Base-by-base conservation (phyloP, 2,888 invertebrate genomes). In the Drosophila trichaetosa region DNA sequence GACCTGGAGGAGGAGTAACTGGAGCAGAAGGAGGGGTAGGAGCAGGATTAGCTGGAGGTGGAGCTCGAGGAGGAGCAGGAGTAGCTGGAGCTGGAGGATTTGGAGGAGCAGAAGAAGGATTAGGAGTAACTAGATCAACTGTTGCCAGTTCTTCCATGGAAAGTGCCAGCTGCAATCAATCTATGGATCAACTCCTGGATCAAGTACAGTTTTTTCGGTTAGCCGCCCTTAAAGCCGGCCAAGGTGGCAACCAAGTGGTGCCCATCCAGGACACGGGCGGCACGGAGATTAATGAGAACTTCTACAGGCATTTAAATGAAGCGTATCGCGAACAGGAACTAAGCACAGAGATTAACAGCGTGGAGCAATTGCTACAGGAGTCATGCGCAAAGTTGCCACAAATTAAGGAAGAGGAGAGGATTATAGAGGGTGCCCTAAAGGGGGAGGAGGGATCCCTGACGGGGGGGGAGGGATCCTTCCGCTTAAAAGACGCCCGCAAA, bases 261-360 rank as follows among this genome's bases (percentile, higher is more conserved):
- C 90, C 91, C 10, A 91, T 92, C 27, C 91, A 91, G 58, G 92
- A 93, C 61, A 88, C 91, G 4, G 92, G 92, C 1, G 92, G 91
- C 46, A 86, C 87, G 42, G 96, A 96, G 93, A 97, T 97, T 6
- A 96, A 97, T 90, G 97, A 97, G 93, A 97, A 97, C 31, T 98
- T 97, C 92, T 98, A 98, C 92, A 95, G 96, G 83, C 97, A 97
- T 90, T 94, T 98, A 54, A 98, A 98, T 93, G 97, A 97, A 93
- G 97, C 97, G 48, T 97, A 97, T 92, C 94, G 97, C 61, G 97
- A 97, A 80, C 97, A 97, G 90, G 87, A 82, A 60, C 36, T 92
- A 36, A 82, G 79, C 10, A 60, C 87, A 0, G 90, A 91, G 54
- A 86, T 91, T 24, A 77, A 79, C 4, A 84, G 80, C 18, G 66